Conservation (phyloP, 2,113 vertebrate species). For the Podarcis raffonei region DNA sequence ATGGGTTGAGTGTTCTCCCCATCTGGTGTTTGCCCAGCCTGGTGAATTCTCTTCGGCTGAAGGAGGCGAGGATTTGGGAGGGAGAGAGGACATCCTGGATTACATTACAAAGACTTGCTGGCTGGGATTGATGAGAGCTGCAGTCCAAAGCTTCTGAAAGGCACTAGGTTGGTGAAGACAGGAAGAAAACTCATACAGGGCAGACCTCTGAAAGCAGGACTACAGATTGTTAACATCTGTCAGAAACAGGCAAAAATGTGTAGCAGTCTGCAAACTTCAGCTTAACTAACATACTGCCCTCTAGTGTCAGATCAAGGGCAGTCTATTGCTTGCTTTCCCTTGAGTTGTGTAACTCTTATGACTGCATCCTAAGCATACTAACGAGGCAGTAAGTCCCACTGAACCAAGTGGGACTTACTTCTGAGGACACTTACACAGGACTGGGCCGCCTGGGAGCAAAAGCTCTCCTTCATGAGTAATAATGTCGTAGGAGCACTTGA, state of each 20-base stretch:
- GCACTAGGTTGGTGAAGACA: neutral
- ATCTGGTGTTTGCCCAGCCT: slow-evolving; percentile 1
- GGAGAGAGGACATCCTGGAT: neutral
- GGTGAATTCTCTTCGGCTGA: neutral
- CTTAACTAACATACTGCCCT: neutral
- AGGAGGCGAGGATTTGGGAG: neutral
- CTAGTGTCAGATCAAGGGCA: neutral
- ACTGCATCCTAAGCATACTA: neutral
- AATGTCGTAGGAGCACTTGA: neutral
- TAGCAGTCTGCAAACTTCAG: too few species aligned
- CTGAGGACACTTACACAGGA: neutral
- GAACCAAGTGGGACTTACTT: neutral
- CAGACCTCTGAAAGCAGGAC: neutral
- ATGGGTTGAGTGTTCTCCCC: slow-evolving; percentile 6
- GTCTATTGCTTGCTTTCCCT: neutral
- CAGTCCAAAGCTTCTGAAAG: too few species aligned
- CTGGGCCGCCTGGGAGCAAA: neutral
- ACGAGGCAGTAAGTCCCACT: neutral
- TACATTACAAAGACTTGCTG: neutral
- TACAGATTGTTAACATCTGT: neutral
- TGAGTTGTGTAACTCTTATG: neutral
- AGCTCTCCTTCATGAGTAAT: neutral
- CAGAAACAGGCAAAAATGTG: neutral
- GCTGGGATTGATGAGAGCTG: too few species aligned
- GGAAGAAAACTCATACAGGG: neutral